A percentile compares a stretch with the other conserved stretches of the same genome.
phyloP scores from a whole-genome alignment of 2,113 vertebrate species.

The Galeopterus variegatus region DNA sequence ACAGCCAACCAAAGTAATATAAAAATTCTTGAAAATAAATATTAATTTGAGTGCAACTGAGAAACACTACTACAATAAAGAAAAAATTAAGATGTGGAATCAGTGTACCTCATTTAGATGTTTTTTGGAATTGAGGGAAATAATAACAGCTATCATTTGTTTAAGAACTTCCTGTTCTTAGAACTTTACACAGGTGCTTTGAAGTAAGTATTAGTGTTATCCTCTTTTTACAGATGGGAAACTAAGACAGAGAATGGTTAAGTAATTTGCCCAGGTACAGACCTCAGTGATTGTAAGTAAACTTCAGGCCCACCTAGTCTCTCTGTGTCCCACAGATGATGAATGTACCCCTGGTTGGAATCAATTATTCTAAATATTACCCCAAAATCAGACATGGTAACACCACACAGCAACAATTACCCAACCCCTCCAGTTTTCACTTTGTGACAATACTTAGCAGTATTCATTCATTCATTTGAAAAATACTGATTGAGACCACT shows the following conservation, averaged over 20 bases:
- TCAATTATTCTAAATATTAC: not conserved
- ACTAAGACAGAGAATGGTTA: not conserved
- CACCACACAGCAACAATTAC: not conserved
- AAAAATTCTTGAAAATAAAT: slow-evolving; percentile 59
- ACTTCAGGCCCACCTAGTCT: not conserved
- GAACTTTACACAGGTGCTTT: not conserved
- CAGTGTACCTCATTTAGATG: not conserved
- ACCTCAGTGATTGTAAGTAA: not conserved
- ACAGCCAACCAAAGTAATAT: slow-evolving; percentile 39
- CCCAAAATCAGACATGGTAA: not conserved
- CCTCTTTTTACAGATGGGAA: not conserved
- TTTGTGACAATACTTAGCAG: not conserved
- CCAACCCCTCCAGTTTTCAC: not conserved
- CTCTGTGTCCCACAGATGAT: not conserved
- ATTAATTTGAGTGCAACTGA: slow-evolving; percentile 41
- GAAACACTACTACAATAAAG: slow-evolving; percentile 31
- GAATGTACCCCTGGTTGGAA: not conserved
- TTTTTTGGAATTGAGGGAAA: slow-evolving; percentile 44
- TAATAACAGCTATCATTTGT: slow-evolving; percentile 21
- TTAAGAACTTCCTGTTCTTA: not conserved
- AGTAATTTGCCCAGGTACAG: not conserved
- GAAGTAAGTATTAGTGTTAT: not conserved
- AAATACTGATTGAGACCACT: not conserved
- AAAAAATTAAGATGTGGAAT: slow-evolving; percentile 12
- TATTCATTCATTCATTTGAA: not conserved